Conservation (phyloP, 2,797 vertebrate species). For the Molossus molossus region DNA sequence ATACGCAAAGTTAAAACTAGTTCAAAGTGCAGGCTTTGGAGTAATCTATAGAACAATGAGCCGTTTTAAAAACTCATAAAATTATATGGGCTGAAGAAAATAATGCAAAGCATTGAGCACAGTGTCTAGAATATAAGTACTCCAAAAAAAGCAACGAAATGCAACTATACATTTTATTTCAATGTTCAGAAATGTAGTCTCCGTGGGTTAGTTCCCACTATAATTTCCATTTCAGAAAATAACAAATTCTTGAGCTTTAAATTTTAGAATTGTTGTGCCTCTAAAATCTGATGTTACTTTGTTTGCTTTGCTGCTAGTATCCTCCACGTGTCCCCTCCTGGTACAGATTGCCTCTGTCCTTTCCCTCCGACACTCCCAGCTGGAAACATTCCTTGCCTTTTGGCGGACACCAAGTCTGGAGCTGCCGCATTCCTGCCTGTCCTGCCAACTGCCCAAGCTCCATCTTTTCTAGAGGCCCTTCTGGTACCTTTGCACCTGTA, state of each 20-base stretch:
- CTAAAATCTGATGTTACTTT: background rate
- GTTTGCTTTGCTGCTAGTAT: background rate
- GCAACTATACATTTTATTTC: background rate
- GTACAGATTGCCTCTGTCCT: background rate
- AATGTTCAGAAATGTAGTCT: background rate
- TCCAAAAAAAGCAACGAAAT: conserved; percentile 17
- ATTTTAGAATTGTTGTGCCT: background rate
- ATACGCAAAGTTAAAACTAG: background rate
- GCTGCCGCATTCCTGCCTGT: background rate
- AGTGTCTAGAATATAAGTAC: background rate
- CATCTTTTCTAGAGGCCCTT: background rate
- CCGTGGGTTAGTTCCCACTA: background rate
- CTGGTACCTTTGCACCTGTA: background rate
- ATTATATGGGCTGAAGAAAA: conserved; percentile 16
- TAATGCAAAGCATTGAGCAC: conserved; percentile 2
- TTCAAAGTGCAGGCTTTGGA: conserved; percentile 18
- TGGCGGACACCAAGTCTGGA: background rate
- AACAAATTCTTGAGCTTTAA: background rate
- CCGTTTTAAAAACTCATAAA: background rate
- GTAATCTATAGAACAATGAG: background rate
- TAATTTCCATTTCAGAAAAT: conserved; percentile 21
- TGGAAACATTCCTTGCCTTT: background rate
- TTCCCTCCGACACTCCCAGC: background rate
- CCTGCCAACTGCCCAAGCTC: background rate
- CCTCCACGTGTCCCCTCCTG: background rate